Percentiles rank a stretch among this genome's conserved stretches.
Evolutionary conservation across 2,113 vertebrate genomes (phyloP).

Genomic region (Edolisoma coerulescens): DNA sequence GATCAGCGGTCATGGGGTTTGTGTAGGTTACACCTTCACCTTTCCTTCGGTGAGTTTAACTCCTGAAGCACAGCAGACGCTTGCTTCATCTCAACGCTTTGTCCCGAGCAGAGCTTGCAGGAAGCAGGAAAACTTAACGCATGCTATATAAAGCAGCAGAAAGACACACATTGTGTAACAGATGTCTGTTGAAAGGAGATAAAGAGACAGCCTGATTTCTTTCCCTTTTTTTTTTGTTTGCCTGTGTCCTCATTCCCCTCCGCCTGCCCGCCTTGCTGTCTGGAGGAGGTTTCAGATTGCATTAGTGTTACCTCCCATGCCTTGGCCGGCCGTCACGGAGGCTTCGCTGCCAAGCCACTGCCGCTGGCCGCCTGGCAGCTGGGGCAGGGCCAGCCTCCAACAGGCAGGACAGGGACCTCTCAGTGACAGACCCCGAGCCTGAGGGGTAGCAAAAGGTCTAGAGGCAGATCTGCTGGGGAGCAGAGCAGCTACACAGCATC

Average conservation of each 20-base stretch:
- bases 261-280: background rate
- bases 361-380: background rate
- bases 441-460: background rate
- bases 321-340: rapidly evolving
- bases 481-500: rapidly evolving
- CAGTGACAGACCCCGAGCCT: background rate
- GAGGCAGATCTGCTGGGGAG: background rate
- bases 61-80: background rate
- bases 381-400: background rate
- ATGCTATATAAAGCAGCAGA: background rate
- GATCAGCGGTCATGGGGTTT: background rate
- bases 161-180: constrained; percentile 15
- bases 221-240: background rate
- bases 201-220: constrained; percentile 3
- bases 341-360: rapidly evolving
- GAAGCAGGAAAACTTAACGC: background rate
- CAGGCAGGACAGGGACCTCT: background rate
- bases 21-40: background rate
- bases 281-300: constrained; percentile 43
- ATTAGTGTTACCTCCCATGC: background rate
- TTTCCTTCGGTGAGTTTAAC: background rate
- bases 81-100: background rate
- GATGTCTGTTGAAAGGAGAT: constrained; percentile 28
- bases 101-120: background rate
- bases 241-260: constrained; percentile 36